These are phyloP conservation scores for Varroa destructor DNA, from an alignment of 1,140 invertebrate genomes.

Conservation along the genomic window DNA sequence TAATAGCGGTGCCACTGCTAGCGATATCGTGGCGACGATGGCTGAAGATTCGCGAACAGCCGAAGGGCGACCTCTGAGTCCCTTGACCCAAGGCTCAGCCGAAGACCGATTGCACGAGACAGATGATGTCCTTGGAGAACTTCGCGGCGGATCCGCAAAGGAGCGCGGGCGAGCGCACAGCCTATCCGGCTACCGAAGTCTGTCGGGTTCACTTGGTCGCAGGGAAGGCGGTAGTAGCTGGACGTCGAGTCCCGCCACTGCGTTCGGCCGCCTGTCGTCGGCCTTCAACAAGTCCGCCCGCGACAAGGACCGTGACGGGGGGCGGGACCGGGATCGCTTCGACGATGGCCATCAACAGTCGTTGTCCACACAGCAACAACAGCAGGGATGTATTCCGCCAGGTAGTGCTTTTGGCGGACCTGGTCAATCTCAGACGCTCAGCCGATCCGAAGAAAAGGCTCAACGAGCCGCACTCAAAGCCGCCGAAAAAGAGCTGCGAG, in stretches of 20 bases:
- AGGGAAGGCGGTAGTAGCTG: not conserved
- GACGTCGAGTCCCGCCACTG: not conserved
- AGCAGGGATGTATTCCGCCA: not conserved
- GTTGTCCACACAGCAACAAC: not conserved
- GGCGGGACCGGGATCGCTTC: not conserved
- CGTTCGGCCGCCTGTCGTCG: conserved; percentile 23
- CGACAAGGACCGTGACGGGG: no score
- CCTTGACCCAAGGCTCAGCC: not conserved
- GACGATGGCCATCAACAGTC: conserved; percentile 12
- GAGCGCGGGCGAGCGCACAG: conserved; percentile 1
- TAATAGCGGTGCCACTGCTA: no score
- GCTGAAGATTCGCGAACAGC: no score
- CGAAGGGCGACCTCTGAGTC: no score
- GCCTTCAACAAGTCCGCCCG: conserved; percentile 13
- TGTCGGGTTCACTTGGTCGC: not conserved
- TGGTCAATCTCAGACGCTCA: not conserved
- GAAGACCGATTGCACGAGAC: not conserved
- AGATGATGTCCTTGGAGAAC: conserved; percentile 10
- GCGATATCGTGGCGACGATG: no score
- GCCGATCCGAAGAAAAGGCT: conserved; percentile 16
- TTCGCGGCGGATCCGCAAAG: conserved; percentile 1
- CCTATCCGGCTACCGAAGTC: conserved; percentile 2
- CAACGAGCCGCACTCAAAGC: conserved; percentile 12
- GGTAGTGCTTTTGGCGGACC: no score
- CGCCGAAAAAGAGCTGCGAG: conserved; percentile 17